Base-by-base conservation (phyloP, 2,888 invertebrate species). In the Dexiosoma caninum region DNA sequence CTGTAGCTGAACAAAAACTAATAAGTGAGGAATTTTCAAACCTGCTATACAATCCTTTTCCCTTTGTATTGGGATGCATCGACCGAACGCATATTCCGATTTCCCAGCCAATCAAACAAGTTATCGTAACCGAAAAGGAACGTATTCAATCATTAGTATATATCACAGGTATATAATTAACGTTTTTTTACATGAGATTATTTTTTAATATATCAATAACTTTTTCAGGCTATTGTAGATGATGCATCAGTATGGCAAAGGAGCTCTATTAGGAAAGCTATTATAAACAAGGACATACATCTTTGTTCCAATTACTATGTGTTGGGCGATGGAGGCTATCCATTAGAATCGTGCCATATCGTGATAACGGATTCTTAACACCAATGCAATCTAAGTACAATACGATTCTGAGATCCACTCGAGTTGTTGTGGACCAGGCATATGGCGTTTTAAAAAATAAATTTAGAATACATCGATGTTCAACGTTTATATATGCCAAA, bases 341-440 rank as follows among this genome's bases (percentile, higher is more conserved):
- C 79, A 16, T 37, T 82, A 59, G 64, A 77, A 57, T 57, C 37
- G 69, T 72, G 16, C 77, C 77, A 3, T 82, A 74, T 16, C 69
- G 76, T 64, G 77, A 77, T 46, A 77, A 77, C 16, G 57, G 64
- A 32, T 78, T 66, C 30, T 78, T 66, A 66, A 71, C 71, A 10
- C 72, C 49, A 78, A 66, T 72, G 49, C 66, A 72, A 51, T 46
- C 59, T 9, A 72, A 78, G 40, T 71, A 40, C 16, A 72, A 78
- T 35, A 59, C 32, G 5, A 66, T 72, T 72, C 49, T 72, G 35
- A 59, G 71, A 67, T 60, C 66, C 49, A 78, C 70, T 51, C 57
- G 75, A 12, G 75, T 82, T 10, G 55, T 64, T 69, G 69, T 78
- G 21, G 78, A 78, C 37, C 78, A 82, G 42, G 80, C 78, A 44